Evolutionary conservation across 2,797 vertebrate species (phyloP), one percentile per base, ranked within the genome.

Genomic region (Zalophus californianus): DNA sequence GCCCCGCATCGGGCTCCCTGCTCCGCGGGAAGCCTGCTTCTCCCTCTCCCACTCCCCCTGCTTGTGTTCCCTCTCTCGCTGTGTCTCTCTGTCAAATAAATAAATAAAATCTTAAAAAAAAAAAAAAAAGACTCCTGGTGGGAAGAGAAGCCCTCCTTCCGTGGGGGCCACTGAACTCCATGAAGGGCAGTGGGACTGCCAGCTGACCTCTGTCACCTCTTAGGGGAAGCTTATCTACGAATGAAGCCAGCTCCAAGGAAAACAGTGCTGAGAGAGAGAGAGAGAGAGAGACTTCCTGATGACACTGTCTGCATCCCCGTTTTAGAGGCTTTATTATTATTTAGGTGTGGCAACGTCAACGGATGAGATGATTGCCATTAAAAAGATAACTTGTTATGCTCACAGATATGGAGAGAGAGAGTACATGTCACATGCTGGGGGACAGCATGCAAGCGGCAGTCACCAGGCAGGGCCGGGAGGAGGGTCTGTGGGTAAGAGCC

Each of bases 371-470:
- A 41, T 4, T 56, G 64, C 12, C 77, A 32, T 10, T 44, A 35
- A 68, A 44, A 84, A 66, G 73, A 5, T 2, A 58, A 56, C 20
- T 68, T 48, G 38, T 62, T 56, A 58, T 6, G 25, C 54, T 91
- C 52, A 50, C 52, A 82, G 68, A 44, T 72, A 25, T 82, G 20
- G 54, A 70, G 56, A 79, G 58, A 32, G 14, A 35, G 23, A 44
- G 44, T 27, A 11, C 10, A 1, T 48, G 73, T 44, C 29, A 29
- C 52, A 14, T 1, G 9, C 5, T 4, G 2, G 9, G 23, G 89
- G 72, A 2, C n/a, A 14, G 15, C 0, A 2, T 11, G 29, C 29
- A 25, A 8, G 60, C 14, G 29, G n/a, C 70, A 3, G 20, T 50
- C 66, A 18, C 4, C 18, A 32, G 48, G 23, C 27, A 72, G 88